Evolutionary conservation across 1,140 invertebrate species (phyloP).

Genomic region (Sogatella furcifera): DNA sequence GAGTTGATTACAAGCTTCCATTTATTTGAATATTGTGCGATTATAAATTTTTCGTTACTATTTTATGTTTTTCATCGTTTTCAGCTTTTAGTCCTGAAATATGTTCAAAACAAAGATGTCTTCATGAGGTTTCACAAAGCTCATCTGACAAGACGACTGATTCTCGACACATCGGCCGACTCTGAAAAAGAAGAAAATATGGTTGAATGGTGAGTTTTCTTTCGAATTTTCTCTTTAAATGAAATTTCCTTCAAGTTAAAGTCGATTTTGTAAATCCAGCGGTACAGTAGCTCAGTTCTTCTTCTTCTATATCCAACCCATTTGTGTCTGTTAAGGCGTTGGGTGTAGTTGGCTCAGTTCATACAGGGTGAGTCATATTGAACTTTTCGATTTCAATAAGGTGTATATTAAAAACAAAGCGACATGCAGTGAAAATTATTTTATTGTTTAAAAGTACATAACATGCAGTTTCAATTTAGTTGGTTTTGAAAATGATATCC

Average conservation of each 20-base stretch:
- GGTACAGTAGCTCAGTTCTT: too few relatives aligned
- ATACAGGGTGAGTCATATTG: too few relatives aligned
- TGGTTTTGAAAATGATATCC: neutral
- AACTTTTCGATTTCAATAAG: neutral
- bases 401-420: too few relatives aligned
- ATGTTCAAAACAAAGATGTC: constrained; percentile 98
- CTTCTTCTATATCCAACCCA: too few relatives aligned
- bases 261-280: too few relatives aligned
- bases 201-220: constrained; percentile 71
- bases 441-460: neutral
- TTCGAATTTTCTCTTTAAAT: too few relatives aligned
- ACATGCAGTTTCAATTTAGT: neutral
- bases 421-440: neutral
- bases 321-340: too few relatives aligned
- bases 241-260: too few relatives aligned
- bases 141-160: constrained; percentile 89
- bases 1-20: too few relatives aligned
- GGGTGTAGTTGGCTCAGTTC: too few relatives aligned
- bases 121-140: constrained; percentile 99
- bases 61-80: constrained; percentile 18
- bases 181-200: constrained; percentile 99
- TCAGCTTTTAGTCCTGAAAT: constrained; percentile 89
- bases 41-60: neutral
- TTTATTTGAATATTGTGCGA: too few relatives aligned
- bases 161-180: constrained; percentile 93